phyloP scores from a whole-genome alignment of 2,113 vertebrate species.

The Haplotaxodon microlepis region DNA sequence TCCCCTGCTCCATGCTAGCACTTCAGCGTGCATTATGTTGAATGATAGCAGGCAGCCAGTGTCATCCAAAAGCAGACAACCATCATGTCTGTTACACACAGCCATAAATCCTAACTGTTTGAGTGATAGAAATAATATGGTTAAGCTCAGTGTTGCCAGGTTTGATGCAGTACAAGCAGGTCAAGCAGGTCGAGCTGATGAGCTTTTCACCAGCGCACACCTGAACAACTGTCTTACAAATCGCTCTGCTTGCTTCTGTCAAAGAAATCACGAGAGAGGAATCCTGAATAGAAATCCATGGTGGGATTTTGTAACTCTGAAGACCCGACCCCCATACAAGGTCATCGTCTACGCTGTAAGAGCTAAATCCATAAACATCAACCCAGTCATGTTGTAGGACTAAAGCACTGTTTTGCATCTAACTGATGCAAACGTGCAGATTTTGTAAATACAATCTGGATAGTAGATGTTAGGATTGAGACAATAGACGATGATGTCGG shows the following conservation, averaged over 20 bases:
- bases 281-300: not conserved
- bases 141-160: not conserved
- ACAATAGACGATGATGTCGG: fast-evolving
- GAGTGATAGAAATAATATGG: not conserved
- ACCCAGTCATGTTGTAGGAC: not conserved
- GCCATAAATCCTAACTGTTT: not conserved
- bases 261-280: not conserved
- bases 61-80: not conserved
- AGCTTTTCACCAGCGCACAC: not conserved
- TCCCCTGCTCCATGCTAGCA: not conserved
- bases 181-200: not conserved
- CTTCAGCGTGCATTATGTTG: not conserved
- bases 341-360: not conserved
- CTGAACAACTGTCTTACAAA: not conserved
- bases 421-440: not conserved
- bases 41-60: not conserved
- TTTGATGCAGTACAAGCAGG: not conserved
- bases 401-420: not conserved
- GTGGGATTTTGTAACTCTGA: not conserved
- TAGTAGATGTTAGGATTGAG: not conserved
- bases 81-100: not conserved
- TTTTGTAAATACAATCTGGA: not conserved
- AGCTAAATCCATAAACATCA: not conserved
- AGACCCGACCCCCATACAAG: not conserved
- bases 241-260: not conserved